Percentiles rank a stretch among this genome's conserved stretches.
phyloP scores from a whole-genome alignment of 2,113 vertebrate genomes.

The Motacilla tschutschensis region DNA sequence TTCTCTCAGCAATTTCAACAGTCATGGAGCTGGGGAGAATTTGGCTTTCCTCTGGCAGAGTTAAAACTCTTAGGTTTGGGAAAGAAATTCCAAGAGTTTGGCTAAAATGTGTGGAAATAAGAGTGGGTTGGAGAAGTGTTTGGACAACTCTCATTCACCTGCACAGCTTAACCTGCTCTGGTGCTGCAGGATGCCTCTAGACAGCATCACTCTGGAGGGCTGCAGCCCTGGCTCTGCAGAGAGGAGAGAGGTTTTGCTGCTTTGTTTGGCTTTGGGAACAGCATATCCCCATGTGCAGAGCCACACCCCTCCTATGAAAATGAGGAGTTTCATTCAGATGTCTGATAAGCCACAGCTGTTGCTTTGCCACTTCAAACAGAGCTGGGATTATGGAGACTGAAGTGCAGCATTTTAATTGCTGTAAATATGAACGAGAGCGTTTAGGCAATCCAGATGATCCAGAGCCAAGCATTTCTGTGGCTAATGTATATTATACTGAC shows the following conservation, averaged over 20 bases:
- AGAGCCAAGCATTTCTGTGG: constrained; percentile 28
- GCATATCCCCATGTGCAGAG: background rate
- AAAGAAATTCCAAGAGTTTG: background rate
- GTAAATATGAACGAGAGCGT: constrained; percentile 10
- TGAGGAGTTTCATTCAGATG: constrained; percentile 9
- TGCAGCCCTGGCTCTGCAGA: background rate
- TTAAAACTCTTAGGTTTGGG: background rate
- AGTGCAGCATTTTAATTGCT: constrained; percentile 54
- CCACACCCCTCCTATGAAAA: constrained; percentile 33
- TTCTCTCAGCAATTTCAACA: background rate
- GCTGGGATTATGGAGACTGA: background rate
- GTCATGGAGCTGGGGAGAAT: background rate
- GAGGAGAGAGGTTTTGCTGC: background rate
- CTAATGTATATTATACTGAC: background rate
- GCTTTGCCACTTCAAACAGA: constrained; percentile 41
- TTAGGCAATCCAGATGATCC: constrained; percentile 20
- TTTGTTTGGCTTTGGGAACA: background rate
- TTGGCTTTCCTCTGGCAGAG: background rate
- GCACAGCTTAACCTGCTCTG: background rate
- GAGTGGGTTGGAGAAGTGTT: background rate
- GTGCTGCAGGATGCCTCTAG: background rate
- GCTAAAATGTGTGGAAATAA: accelerated
- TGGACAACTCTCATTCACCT: background rate
- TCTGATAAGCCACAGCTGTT: constrained; percentile 52
- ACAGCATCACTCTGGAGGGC: background rate